Percentiles rank a stretch among this genome's conserved stretches.
Conservation (phyloP, 2,113 vertebrate species). For the Leptosomus discolor region DNA sequence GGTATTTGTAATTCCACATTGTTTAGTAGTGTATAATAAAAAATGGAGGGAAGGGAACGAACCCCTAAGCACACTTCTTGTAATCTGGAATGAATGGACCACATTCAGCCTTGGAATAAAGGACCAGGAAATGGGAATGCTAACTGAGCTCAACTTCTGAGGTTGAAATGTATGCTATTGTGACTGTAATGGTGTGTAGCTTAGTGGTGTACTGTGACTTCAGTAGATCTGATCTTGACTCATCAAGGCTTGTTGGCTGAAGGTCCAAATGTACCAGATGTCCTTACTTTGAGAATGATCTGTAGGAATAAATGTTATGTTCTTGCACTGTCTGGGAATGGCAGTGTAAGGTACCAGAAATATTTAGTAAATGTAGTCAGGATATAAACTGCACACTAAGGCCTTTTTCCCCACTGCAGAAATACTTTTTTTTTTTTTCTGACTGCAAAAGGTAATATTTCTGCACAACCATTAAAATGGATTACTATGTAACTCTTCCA, state of each 20-base stretch:
- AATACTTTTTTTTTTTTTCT: not conserved
- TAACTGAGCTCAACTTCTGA: not conserved
- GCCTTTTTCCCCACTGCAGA: not conserved
- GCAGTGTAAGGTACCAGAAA: not conserved
- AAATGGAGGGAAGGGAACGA: not conserved
- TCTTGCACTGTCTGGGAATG: not conserved
- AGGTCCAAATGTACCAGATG: not conserved
- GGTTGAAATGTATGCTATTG: not conserved
- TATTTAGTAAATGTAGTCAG: not conserved
- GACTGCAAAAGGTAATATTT: not conserved
- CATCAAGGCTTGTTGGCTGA: not conserved
- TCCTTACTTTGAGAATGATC: not conserved
- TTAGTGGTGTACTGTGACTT: not conserved
- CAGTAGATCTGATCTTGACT: not conserved
- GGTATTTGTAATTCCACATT: not conserved
- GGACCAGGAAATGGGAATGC: not conserved
- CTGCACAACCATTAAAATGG: not conserved
- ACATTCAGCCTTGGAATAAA: not conserved
- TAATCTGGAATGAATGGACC: not conserved
- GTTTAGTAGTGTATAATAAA: not conserved
- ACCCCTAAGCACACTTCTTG: not conserved
- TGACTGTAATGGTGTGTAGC: not conserved
- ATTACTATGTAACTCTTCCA: not conserved
- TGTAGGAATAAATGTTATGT: not conserved
- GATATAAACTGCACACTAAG: not conserved